Conservation (phyloP, 2,888 invertebrate species). For the Rhagium mordax region DNA sequence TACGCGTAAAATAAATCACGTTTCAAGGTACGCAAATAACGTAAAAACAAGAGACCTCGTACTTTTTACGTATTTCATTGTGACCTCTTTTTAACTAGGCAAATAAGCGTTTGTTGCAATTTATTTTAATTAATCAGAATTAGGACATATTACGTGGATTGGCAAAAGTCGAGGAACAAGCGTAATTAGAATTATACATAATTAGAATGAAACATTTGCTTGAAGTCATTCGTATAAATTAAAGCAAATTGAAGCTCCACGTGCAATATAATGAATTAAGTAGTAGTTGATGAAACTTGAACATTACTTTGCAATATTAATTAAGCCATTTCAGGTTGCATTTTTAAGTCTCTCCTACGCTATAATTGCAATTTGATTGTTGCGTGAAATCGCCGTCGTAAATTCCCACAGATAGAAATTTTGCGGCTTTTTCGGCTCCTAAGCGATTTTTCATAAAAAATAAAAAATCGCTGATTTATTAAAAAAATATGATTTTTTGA, state of each 20-base stretch:
- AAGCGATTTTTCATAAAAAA: too few relatives aligned
- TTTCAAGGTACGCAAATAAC: background rate
- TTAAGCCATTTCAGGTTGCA: too few relatives aligned
- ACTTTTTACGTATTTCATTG: background rate
- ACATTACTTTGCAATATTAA: background rate
- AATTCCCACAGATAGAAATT: too few relatives aligned
- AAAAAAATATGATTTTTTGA: too few relatives aligned
- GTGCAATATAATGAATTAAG: background rate
- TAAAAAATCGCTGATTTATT: too few relatives aligned
- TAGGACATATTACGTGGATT: background rate
- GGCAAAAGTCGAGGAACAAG: background rate
- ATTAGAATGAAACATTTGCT: background rate
- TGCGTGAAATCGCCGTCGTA: too few relatives aligned
- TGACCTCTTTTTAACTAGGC: background rate
- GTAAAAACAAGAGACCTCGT: background rate
- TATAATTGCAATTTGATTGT: too few relatives aligned
- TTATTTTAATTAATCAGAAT: background rate
- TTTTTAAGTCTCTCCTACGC: too few relatives aligned
- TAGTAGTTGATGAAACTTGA: background rate
- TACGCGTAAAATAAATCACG: background rate
- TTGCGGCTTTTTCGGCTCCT: too few relatives aligned
- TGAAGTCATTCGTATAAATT: background rate
- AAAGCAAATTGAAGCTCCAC: background rate
- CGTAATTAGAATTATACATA: background rate
- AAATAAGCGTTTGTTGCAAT: background rate